A percentile compares a stretch with the other conserved stretches of the same genome.
phyloP scores from a whole-genome alignment of 2,797 vertebrate species.

The Sebastiscus tertius region DNA sequence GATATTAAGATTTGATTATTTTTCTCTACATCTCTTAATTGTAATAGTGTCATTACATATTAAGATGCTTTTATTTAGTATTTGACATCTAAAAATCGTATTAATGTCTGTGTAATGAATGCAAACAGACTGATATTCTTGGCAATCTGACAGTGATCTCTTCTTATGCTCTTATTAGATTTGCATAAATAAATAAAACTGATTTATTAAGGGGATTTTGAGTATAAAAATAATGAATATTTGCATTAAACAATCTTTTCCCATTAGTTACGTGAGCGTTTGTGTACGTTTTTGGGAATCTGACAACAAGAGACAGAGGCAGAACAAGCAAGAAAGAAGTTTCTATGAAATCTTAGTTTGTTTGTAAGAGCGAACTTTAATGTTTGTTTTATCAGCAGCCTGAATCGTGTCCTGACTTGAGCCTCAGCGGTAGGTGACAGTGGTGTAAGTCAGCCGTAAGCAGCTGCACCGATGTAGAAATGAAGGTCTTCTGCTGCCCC shows the following conservation, averaged over 20 bases:
- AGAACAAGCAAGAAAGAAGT: background rate
- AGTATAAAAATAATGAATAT: background rate
- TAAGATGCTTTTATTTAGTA: background rate
- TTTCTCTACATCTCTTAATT: background rate
- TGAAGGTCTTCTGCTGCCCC: conserved; percentile 83
- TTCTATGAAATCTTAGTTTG: conserved; percentile 8
- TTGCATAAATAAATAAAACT: background rate
- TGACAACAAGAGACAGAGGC: background rate
- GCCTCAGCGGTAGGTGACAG: conserved; percentile 51
- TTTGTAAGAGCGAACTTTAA: conserved; percentile 46
- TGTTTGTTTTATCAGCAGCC: conserved; percentile 38
- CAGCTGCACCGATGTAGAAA: conserved; percentile 44
- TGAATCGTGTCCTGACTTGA: conserved; percentile 48
- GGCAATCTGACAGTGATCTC: background rate
- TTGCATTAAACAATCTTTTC: background rate
- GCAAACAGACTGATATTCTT: background rate
- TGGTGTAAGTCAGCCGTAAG: conserved; percentile 47
- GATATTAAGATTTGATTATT: background rate
- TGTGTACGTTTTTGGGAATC: background rate
- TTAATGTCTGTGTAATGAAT: background rate
- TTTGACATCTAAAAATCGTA: background rate
- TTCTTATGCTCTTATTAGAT: background rate
- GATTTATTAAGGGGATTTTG: background rate
- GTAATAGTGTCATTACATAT: background rate
- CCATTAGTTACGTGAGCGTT: background rate